These are phyloP conservation scores for Dipodomys stephensi DNA, from an alignment of 2,113 vertebrate species.

Conservation along the genomic window DNA sequence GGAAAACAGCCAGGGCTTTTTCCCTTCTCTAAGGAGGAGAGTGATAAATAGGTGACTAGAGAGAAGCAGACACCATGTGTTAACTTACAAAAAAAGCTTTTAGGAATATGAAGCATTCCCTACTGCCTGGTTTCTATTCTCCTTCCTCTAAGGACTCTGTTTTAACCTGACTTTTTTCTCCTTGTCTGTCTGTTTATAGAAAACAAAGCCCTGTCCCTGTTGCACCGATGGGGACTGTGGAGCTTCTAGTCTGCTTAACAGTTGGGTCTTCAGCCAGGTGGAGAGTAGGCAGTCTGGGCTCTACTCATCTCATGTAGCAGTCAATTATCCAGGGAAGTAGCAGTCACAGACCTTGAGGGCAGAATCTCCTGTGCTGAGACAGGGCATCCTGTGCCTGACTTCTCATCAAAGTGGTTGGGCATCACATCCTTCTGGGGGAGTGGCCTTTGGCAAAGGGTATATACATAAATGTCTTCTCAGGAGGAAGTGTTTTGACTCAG, in stretches of 20 bases:
- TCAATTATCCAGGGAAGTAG: not conserved
- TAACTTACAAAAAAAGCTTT: constrained; percentile 90
- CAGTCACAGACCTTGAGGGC: not conserved
- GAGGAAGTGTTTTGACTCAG: constrained; percentile 4
- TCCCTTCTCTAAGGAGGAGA: constrained; percentile 89
- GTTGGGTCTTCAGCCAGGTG: constrained; percentile 67
- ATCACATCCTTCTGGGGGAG: not conserved
- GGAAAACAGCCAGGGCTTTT: constrained; percentile 90
- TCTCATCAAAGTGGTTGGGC: constrained; percentile 7
- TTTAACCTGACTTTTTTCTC: constrained; percentile 84
- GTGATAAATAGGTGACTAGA: constrained; percentile 92
- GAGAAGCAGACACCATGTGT: constrained; percentile 91
- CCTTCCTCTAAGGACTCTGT: constrained; percentile 86
- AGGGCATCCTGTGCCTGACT: not conserved
- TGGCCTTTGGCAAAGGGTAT: constrained; percentile 32
- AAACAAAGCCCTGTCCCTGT: constrained; percentile 87
- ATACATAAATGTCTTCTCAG: constrained; percentile 39
- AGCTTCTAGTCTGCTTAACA: constrained; percentile 70
- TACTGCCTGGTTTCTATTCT: constrained; percentile 87
- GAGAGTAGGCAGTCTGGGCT: constrained; percentile 33
- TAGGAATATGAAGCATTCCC: constrained; percentile 89
- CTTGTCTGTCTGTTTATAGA: constrained; percentile 88
- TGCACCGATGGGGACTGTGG: constrained; percentile 76
- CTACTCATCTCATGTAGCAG: not conserved
- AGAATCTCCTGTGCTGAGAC: constrained; percentile 28